phyloP scores from a whole-genome alignment of 2,113 vertebrate genomes.

The Canis aureus region DNA sequence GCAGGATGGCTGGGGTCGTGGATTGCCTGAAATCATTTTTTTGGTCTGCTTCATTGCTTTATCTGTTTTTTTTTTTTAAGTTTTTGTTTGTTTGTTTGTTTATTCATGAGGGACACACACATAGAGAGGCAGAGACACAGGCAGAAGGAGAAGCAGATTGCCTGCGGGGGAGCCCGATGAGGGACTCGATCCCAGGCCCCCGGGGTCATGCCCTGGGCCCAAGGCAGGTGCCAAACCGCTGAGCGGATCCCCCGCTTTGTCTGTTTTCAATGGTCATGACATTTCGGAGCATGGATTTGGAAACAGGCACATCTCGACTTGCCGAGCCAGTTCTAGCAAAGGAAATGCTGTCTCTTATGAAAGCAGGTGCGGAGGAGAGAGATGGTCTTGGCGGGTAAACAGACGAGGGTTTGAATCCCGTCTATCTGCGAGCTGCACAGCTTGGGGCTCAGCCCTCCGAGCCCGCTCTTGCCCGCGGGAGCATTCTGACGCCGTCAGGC shows the following conservation, averaged over 20 bases:
- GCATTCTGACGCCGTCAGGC: not conserved
- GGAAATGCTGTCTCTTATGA: not conserved
- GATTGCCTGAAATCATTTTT: not conserved
- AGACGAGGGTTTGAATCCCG: not conserved
- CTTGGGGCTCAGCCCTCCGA: not conserved
- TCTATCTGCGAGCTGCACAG: not conserved
- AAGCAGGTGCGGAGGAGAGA: not conserved
- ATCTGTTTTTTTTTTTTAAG: too few relatives aligned
- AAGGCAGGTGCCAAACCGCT: too few relatives aligned
- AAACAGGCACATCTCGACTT: not conserved
- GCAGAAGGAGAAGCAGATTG: too few relatives aligned
- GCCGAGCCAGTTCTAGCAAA: not conserved
- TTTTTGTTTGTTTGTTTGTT: too few relatives aligned
- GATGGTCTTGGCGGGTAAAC: fast-evolving
- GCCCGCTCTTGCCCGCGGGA: not conserved
- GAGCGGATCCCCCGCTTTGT: not conserved
- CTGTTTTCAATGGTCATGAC: not conserved
- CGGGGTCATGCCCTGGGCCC: too few relatives aligned
- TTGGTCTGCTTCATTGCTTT: not conserved
- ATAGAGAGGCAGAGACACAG: too few relatives aligned
- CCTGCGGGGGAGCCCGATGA: too few relatives aligned
- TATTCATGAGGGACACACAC: too few relatives aligned
- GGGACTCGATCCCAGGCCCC: too few relatives aligned
- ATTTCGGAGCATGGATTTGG: not conserved
- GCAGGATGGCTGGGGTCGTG: not conserved